Evolutionary conservation across 64 coral and sea anemone genomes (phyloP).

Genomic region (Porites lutea): DNA sequence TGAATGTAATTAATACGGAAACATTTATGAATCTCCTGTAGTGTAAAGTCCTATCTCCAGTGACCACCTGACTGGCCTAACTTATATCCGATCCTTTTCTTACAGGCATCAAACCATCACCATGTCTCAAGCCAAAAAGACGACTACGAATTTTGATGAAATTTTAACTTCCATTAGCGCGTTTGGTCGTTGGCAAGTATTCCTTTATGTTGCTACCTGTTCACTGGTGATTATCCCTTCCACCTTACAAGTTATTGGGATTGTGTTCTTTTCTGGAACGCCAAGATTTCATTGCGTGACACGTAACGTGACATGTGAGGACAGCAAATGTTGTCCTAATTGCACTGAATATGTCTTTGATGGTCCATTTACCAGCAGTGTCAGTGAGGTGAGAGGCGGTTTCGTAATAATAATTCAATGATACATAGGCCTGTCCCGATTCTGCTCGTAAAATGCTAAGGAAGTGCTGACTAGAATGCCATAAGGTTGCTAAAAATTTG

Average conservation of each 20-base stretch:
- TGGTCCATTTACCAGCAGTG: constrained; percentile 29
- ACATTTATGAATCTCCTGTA: too few species aligned
- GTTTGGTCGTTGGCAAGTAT: constrained; percentile 67
- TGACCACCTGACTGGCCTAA: too few species aligned
- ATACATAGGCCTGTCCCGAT: not conserved
- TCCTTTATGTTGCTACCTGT: constrained; percentile 56
- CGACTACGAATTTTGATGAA: constrained; percentile 64
- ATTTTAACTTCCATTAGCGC: constrained; percentile 41
- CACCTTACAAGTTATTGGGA: not conserved
- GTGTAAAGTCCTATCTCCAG: too few species aligned
- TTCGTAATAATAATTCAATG: not conserved
- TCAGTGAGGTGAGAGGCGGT: constrained; percentile 34
- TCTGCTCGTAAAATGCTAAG: too few species aligned
- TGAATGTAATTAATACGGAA: too few species aligned
- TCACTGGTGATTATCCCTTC: constrained; percentile 53
- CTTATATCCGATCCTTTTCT: not conserved
- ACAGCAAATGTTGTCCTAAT: constrained; percentile 46
- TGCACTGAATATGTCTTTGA: constrained; percentile 57
- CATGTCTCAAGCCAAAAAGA: not conserved
- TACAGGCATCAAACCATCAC: not conserved
- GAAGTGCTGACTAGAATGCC: too few species aligned
- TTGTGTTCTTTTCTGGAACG: constrained; percentile 45
- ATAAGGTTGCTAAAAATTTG: too few species aligned
- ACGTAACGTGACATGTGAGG: constrained; percentile 46
- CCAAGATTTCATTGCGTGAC: constrained; percentile 55